Evolutionary conservation across 2,888 invertebrate species (phyloP).

Genomic region (Pristionchus exspectatus): DNA sequence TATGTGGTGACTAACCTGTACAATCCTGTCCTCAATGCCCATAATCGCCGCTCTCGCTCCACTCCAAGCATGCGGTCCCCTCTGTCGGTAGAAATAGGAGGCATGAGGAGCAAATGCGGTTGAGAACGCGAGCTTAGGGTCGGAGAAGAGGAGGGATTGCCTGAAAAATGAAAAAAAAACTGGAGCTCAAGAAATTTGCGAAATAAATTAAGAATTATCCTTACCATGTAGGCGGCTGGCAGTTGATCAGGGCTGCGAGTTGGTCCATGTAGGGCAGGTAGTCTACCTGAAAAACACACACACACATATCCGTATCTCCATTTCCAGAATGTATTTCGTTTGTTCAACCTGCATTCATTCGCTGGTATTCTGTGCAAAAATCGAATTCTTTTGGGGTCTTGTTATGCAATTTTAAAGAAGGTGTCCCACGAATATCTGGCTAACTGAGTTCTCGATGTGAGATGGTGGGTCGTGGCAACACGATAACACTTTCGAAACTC

Average conservation of each 20-base stretch:
- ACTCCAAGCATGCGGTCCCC: constrained; percentile 58
- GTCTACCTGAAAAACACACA: constrained; percentile 76
- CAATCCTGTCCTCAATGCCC: constrained; percentile 33
- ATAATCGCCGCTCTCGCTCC: constrained; percentile 58
- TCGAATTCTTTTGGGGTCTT: too few species aligned
- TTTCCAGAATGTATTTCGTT: not conserved
- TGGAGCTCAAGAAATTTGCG: not conserved
- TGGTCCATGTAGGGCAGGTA: constrained; percentile 80
- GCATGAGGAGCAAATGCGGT: constrained; percentile 19
- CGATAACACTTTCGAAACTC: too few species aligned
- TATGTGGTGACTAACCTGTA: not conserved
- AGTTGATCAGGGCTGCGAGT: constrained; percentile 79
- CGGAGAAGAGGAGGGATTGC: not conserved
- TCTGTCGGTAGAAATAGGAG: constrained; percentile 57
- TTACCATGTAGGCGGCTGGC: constrained; percentile 55
- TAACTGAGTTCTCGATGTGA: too few species aligned
- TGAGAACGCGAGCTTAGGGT: not conserved
- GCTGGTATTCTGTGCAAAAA: too few species aligned
- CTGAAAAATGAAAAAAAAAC: not conserved
- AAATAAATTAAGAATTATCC: not conserved
- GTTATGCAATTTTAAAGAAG: too few species aligned
- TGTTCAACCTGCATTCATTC: too few species aligned
- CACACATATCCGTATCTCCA: not conserved
- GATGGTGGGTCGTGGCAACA: too few species aligned
- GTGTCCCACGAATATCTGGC: too few species aligned